These are phyloP conservation scores for Cheilosia pagana DNA, from an alignment of 2,888 invertebrate species.

Conservation along the genomic window DNA sequence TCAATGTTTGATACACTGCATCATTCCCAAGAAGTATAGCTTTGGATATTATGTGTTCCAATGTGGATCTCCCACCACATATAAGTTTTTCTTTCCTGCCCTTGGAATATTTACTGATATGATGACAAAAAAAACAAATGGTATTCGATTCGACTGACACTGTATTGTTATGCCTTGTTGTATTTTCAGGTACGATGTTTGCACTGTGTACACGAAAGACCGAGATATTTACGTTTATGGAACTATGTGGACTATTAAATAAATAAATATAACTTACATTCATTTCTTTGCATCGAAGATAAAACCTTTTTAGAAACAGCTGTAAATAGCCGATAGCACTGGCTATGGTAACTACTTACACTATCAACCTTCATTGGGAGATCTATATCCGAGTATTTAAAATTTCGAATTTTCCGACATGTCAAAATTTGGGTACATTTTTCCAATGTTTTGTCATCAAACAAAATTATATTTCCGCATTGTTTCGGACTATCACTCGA, in stretches of 20 bases:
- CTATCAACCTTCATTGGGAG: not conserved
- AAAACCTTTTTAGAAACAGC: too few relatives aligned
- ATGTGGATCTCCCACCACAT: conserved; percentile 23
- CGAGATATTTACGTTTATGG: not conserved
- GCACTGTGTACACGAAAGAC: too few relatives aligned
- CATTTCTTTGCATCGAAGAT: too few relatives aligned
- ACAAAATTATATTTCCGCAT: too few relatives aligned
- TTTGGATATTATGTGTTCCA: conserved; percentile 14
- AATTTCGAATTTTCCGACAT: not conserved
- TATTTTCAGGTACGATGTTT: too few relatives aligned
- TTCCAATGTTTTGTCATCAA: not conserved
- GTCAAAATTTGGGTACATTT: not conserved
- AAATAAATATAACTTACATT: not conserved
- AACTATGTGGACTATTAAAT: conserved; percentile 3
- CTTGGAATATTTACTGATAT: conserved; percentile 15
- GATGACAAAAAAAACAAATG: conserved; percentile 17
- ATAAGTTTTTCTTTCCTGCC: conserved; percentile 16
- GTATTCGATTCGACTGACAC: not conserved
- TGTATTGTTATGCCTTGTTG: not conserved
- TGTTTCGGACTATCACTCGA: too few relatives aligned
- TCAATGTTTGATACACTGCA: conserved; percentile 14
- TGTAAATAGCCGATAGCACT: too few relatives aligned
- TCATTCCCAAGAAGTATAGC: conserved; percentile 10
- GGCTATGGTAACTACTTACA: not conserved
- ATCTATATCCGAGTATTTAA: not conserved